These are phyloP conservation scores for Anoplolepis gracilipes DNA, from an alignment of 1,140 invertebrate genomes.

Conservation along the genomic window DNA sequence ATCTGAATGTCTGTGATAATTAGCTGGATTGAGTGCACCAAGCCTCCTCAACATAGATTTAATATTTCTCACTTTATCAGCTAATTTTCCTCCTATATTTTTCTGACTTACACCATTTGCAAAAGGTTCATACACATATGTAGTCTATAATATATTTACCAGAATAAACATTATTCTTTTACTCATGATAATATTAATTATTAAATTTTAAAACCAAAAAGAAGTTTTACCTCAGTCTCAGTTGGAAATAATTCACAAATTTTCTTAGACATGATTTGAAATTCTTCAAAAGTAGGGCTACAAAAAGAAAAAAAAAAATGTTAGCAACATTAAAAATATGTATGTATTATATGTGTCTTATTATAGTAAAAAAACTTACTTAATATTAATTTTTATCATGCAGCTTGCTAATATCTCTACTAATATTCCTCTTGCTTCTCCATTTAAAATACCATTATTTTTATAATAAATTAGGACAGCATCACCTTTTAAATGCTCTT, in stretches of 20 bases:
- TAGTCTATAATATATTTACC: background rate
- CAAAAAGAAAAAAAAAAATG: background rate
- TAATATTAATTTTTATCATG: slow-evolving; percentile 16
- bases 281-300: slow-evolving; percentile 25
- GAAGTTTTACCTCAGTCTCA: slow-evolving; percentile 6
- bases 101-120: background rate
- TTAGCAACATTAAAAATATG: background rate
- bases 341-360: no score
- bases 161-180: background rate
- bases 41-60: slow-evolving; percentile 15
- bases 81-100: slow-evolving; percentile 15
- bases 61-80: slow-evolving; percentile 4
- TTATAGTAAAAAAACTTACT: background rate
- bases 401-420: slow-evolving; percentile 6
- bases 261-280: background rate
- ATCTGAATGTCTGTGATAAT: slow-evolving; percentile 12
- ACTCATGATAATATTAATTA: background rate
- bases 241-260: slow-evolving; percentile 20
- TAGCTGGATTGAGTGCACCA: background rate
- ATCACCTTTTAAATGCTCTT: slow-evolving; percentile 1
- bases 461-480: slow-evolving; percentile 8
- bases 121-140: slow-evolving; percentile 11
- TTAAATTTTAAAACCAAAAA: background rate
- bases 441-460: slow-evolving; percentile 25
- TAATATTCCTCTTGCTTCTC: slow-evolving; percentile 19